Evolutionary conservation across 2,113 vertebrate genomes (phyloP).

Genomic region (Plotosus lineatus): DNA sequence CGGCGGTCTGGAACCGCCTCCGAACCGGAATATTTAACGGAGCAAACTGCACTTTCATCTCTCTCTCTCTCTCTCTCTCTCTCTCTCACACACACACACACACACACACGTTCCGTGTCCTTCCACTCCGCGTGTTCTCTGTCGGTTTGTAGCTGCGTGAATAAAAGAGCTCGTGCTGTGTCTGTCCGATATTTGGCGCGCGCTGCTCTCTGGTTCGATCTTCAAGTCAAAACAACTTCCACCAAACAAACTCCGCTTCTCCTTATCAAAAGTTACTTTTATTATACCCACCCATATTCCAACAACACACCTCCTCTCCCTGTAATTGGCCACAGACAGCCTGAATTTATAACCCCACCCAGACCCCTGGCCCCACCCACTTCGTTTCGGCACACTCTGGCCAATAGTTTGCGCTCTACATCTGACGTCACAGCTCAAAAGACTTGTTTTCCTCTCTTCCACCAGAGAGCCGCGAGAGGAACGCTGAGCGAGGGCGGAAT

Average conservation of each 20-base stretch:
- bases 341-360: neutral
- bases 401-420: neutral
- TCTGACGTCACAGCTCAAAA: neutral
- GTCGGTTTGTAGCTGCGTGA: neutral
- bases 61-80: neutral
- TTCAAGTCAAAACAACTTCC: neutral
- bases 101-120: neutral
- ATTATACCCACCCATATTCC: neutral
- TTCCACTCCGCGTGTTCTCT: neutral
- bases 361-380: too few species aligned
- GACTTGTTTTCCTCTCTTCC: too few species aligned
- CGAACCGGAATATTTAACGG: slow-evolving; percentile 74
- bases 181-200: neutral
- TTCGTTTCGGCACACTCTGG: too few species aligned
- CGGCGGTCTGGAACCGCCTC: slow-evolving; percentile 78
- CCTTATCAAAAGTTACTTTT: too few species aligned
- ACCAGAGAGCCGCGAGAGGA: too few species aligned
- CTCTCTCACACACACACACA: neutral
- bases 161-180: neutral
- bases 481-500: too few species aligned
- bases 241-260: neutral
- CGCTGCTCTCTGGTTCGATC: neutral
- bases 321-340: neutral
- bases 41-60: slow-evolving; percentile 80
- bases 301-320: neutral